phyloP scores from a whole-genome alignment of 2,888 invertebrate species.

The Tenthredo livida region DNA sequence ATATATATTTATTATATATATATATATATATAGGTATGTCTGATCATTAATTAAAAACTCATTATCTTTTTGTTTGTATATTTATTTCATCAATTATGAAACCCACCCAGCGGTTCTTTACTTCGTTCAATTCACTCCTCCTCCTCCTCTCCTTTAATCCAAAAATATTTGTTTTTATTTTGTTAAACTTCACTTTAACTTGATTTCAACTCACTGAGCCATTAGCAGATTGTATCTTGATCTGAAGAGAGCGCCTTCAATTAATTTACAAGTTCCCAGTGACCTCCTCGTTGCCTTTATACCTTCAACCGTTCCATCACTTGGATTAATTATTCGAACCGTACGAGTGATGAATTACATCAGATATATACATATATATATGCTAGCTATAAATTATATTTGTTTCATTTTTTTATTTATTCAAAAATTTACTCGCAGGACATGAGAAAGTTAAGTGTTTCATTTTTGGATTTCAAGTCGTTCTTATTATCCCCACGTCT shows the following conservation, averaged over 20 bases:
- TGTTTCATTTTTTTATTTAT: neutral
- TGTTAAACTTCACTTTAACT: constrained; percentile 61
- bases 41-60: neutral
- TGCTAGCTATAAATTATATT: neutral
- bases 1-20: no score
- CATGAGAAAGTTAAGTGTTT: neutral
- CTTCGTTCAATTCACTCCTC: neutral
- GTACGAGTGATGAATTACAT: constrained; percentile 40
- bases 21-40: neutral
- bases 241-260: constrained; percentile 60
- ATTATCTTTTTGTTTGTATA: neutral
- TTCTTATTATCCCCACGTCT: no score
- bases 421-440: neutral
- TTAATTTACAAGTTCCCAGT: constrained; percentile 67
- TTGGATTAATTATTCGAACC: constrained; percentile 61
- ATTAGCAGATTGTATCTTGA: constrained; percentile 74
- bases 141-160: neutral
- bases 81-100: neutral
- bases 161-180: neutral
- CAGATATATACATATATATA: no score
- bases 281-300: constrained; percentile 61
- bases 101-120: neutral
- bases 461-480: no score
- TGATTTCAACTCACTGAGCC: constrained; percentile 66
- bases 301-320: constrained; percentile 61